A percentile compares a stretch with the other conserved stretches of the same genome.
These are phyloP conservation scores for Nomada hirtipes DNA, from an alignment of 2,888 invertebrate genomes.

Conservation along the genomic window DNA sequence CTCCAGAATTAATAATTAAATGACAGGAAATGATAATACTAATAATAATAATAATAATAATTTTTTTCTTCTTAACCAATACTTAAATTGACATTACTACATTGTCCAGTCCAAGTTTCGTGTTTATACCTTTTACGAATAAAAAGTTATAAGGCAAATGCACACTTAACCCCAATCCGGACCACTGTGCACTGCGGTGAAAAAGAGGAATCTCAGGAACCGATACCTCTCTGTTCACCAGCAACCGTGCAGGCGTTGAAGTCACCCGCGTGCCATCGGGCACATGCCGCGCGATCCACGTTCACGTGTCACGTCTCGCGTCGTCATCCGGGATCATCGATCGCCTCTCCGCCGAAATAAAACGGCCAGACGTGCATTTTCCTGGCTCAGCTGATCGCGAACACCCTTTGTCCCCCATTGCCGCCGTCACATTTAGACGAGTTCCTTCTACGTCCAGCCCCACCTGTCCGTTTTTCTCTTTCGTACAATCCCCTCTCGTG, in stretches of 20 bases:
- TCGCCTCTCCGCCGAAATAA: constrained; percentile 47
- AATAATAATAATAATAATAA: too few relatives aligned
- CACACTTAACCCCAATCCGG: too few relatives aligned
- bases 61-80: too few relatives aligned
- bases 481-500: constrained; percentile 48
- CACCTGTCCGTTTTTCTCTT: constrained; percentile 58
- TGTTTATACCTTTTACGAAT: too few relatives aligned
- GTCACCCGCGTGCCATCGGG: constrained; percentile 57
- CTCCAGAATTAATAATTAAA: too few relatives aligned
- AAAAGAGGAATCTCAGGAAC: too few relatives aligned
- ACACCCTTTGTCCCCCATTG: constrained; percentile 27
- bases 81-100: too few relatives aligned
- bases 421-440: constrained; percentile 1
- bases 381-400: constrained; percentile 50
- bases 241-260: constrained; percentile 52
- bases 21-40: too few relatives aligned
- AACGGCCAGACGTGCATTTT: constrained; percentile 1
- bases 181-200: too few relatives aligned
- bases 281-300: constrained; percentile 57
- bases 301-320: constrained; percentile 46
- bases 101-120: too few relatives aligned
- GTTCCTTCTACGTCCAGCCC: constrained; percentile 35
- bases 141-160: too few relatives aligned
- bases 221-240: constrained; percentile 15
- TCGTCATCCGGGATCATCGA: constrained; percentile 61